Evolutionary conservation across 2,888 invertebrate species (phyloP), one percentile per base, ranked within the genome.

Genomic region (Sphaerophoria rueppellii): DNA sequence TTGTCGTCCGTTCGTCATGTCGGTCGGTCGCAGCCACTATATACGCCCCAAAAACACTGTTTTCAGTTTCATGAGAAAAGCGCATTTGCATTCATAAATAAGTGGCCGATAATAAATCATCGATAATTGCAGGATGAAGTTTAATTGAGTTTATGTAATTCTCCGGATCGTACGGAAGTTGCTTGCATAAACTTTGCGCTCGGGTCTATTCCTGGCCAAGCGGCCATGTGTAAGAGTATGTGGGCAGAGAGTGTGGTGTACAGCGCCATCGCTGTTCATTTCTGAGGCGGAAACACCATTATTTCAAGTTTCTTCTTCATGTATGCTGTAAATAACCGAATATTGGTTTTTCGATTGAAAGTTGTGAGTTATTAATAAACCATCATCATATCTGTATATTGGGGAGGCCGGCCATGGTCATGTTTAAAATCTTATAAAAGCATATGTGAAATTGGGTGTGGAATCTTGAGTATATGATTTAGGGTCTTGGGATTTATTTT

Each of bases 71-170:
- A 83, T 85, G 85, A 70, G 85, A 85, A 85, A 77, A 81, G 80
- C 85, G 81, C 85, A 85, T 85, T 85, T 85, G 85, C 85, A 85
- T 85, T 81, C 85, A 85, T 85, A 85, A 85, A 81, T 85, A 85
- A 85, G 85, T 81, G 85, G 73, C 81, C 85, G 81, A 81, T 85
- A 85, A 85, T 85, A 85, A 85, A 85, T 85, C 85, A 85, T 81
- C 85, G 70, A 85, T 85, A 85, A 85, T 85, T 85, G 85, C 85
- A 81, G 85, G 81, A 85, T 81, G 81, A 85, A 85, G 85, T 85
- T 85, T 85, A 85, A 85, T 85, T 85, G 85, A 85, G 85, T 85
- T 85, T 85, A 85, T 85, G 85, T 81, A 85, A 85, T 85, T 80
- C 85, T 81, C 85, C 85, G 85, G 85, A 85, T 81, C 85, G 85